Conservation (phyloP, 2,797 vertebrate genomes). For the Hypotaenidia okinawae region DNA sequence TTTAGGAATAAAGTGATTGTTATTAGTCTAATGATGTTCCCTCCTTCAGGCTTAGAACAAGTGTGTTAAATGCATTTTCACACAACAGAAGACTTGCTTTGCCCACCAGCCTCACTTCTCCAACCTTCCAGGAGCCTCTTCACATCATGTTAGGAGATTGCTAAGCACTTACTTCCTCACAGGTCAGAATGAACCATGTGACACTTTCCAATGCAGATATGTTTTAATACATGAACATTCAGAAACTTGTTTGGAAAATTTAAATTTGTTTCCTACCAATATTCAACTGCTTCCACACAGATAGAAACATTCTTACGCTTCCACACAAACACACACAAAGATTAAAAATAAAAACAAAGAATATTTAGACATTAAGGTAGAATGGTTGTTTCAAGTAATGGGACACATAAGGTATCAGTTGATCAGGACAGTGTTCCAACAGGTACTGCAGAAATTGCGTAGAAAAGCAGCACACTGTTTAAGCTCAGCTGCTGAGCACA, state of each 20-base stretch:
- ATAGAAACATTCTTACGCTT: background rate
- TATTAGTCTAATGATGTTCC: background rate
- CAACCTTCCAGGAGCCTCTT: background rate
- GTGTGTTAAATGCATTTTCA: background rate
- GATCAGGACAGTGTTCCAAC: background rate
- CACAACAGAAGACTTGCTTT: background rate
- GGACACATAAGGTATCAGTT: background rate
- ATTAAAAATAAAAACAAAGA: background rate
- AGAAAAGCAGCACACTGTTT: background rate
- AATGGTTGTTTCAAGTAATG: background rate
- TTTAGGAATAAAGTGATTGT: background rate
- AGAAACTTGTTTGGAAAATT: background rate
- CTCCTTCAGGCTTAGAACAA: background rate
- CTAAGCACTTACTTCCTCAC: background rate
- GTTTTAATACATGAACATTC: background rate
- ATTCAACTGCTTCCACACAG: background rate
- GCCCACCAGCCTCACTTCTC: background rate
- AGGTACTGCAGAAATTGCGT: conserved; percentile 17
- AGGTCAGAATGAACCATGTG: background rate
- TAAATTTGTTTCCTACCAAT: background rate
- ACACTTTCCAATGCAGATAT: background rate
- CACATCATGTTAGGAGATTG: background rate
- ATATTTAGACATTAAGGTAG: background rate
- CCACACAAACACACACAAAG: background rate
- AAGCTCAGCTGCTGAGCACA: background rate